Evolutionary conservation across 2,113 vertebrate species (phyloP).

Genomic region (Pycnonotus jocosus): DNA sequence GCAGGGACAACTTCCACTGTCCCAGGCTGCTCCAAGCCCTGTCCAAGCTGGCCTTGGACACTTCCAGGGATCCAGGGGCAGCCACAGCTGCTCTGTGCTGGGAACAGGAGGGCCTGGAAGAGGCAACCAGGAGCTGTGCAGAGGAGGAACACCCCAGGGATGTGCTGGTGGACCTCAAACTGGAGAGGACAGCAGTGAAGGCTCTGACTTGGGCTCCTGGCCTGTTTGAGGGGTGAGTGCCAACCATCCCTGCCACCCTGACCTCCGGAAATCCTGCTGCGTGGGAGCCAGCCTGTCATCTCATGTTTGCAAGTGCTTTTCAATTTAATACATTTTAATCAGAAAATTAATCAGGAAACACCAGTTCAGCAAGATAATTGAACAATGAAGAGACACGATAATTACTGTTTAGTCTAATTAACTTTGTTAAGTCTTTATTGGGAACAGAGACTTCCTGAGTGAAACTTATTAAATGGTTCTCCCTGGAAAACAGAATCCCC

Average conservation of each 20-base stretch:
- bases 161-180: accelerated
- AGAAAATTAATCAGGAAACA: constrained; percentile 83
- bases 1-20: neutral
- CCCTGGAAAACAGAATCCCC: constrained; percentile 65
- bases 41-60: accelerated
- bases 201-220: accelerated
- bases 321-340: constrained; percentile 76
- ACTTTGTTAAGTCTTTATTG: constrained; percentile 80
- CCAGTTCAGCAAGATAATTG: constrained; percentile 79
- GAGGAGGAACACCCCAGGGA: neutral
- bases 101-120: neutral
- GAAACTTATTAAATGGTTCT: constrained; percentile 71
- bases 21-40: accelerated
- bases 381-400: constrained; percentile 79
- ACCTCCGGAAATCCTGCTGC: neutral
- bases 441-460: constrained; percentile 77
- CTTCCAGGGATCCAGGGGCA: neutral
- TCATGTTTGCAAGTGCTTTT: constrained; percentile 55
- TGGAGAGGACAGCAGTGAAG: neutral
- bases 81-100: neutral
- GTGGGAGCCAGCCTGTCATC: constrained; percentile 41
- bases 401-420: constrained; percentile 82
- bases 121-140: neutral
- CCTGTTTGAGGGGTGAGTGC: neutral
- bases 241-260: neutral